phyloP scores from a whole-genome alignment of 2,888 invertebrate species.

The Calephelis perditalis region DNA sequence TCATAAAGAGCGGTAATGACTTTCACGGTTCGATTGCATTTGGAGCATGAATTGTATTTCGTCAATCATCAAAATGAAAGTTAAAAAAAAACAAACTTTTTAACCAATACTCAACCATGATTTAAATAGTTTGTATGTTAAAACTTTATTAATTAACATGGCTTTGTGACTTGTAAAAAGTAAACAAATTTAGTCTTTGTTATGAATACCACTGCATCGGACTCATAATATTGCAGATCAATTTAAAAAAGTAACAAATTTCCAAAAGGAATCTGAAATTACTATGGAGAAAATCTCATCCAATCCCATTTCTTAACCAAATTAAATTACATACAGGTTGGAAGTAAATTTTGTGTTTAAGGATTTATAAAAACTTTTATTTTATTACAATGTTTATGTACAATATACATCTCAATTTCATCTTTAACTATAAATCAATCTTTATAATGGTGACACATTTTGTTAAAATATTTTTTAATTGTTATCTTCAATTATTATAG shows the following conservation, averaged over 20 bases:
- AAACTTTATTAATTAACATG: not conserved
- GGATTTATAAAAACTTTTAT: too few relatives aligned
- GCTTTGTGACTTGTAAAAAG: constrained; percentile 12
- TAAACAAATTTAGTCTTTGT: constrained; percentile 21
- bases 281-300: too few relatives aligned
- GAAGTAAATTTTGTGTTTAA: too few relatives aligned
- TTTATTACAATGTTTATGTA: too few relatives aligned
- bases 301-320: too few relatives aligned
- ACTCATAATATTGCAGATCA: not conserved
- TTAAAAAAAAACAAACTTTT: constrained; percentile 55
- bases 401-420: too few relatives aligned
- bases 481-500: too few relatives aligned
- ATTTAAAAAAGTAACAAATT: not conserved
- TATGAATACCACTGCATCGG: constrained; percentile 6
- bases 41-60: constrained; percentile 70
- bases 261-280: too few relatives aligned
- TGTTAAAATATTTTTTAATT: too few relatives aligned
- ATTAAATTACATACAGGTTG: too few relatives aligned
- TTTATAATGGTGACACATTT: too few relatives aligned
- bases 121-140: constrained; percentile 16
- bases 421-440: too few relatives aligned
- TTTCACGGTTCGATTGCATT: constrained; percentile 76
- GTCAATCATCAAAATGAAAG: constrained; percentile 64
- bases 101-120: constrained; percentile 49
- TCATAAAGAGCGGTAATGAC: constrained; percentile 69